Base-by-base conservation (phyloP, 2,113 vertebrate species). In the Glaucomys volans region DNA sequence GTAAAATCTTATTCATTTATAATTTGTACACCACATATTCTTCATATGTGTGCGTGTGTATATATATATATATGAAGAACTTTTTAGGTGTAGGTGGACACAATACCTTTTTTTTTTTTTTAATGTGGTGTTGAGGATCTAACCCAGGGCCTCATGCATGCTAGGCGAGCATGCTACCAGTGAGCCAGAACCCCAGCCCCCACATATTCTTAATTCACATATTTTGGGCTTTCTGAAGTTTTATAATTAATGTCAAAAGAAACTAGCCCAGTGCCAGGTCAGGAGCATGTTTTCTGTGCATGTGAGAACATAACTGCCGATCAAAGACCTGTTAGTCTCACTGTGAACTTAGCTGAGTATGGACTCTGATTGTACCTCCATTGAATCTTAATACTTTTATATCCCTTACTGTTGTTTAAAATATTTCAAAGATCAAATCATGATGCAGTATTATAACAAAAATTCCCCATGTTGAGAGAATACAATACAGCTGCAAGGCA, bases 181-280 rank as follows among this genome's bases (percentile, higher is more conserved):
- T 47, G 44, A 47, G 44, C 9, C 44, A 47, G 44, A 47, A 47
- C 44, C 44, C 44, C 44, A 47, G 44, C 9, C 44, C 44, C 52
- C 52, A 52, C 52, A 52, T 32, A 59, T 74, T 89, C 85, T 80
- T n/a, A 93, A 1, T 66, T 47, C 59, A 87, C 1, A 44, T 84
- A 81, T n/a, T 93, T 84, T 84, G 66, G n/a, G 67, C 91, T 87
- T 85, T 64, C 47, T 81, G 4, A 80, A 87, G 93, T 87, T 79
- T 90, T 67, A 52, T 74, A 74, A 72, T 11, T 95, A 35, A 93
- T 32, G 13, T 72, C 59, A 85, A 87, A 91, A 76, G 69, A 94
- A 89, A 87, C 50, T 50, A 71, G 62, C 13, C 62, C 85, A 89
- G 1, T 72, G 37, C 42, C 32, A 40, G 24, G 17, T 26, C 26